phyloP scores from a whole-genome alignment of 2,888 invertebrate genomes.

The Chrysomela aeneicollis region DNA sequence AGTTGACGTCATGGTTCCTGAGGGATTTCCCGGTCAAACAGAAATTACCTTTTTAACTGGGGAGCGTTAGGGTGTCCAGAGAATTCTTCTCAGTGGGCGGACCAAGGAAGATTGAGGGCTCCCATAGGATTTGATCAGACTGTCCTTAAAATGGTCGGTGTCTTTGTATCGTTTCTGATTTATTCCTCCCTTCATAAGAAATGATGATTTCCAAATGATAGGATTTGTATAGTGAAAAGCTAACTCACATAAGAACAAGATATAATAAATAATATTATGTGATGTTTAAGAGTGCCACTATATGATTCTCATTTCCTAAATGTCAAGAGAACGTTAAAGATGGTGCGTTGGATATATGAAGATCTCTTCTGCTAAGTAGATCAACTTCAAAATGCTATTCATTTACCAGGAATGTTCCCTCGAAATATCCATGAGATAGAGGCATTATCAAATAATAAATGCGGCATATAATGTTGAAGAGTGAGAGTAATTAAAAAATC shows the following conservation, averaged over 20 bases:
- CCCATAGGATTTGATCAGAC: constrained; percentile 54
- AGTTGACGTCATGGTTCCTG: constrained; percentile 56
- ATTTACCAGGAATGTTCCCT: too few relatives aligned
- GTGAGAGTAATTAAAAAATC: too few relatives aligned
- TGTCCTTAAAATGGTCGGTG: constrained; percentile 41
- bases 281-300: too few relatives aligned
- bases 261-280: too few relatives aligned
- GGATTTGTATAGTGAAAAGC: background rate
- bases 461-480: too few relatives aligned
- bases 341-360: too few relatives aligned
- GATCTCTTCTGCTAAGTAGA: too few relatives aligned
- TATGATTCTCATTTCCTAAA: too few relatives aligned
- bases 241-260: background rate
- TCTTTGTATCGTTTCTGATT: constrained; percentile 41
- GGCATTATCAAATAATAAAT: too few relatives aligned
- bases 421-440: too few relatives aligned
- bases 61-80: constrained; percentile 57
- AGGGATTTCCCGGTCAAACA: constrained; percentile 56
- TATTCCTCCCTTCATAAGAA: constrained; percentile 23
- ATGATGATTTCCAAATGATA: constrained; percentile 9
- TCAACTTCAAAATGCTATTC: too few relatives aligned
- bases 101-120: constrained; percentile 60
- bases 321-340: too few relatives aligned
- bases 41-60: constrained; percentile 63
- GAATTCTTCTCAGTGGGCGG: constrained; percentile 56